These are phyloP conservation scores for Trematocara macrostoma DNA, from an alignment of 2,113 vertebrate genomes.

Conservation along the genomic window DNA sequence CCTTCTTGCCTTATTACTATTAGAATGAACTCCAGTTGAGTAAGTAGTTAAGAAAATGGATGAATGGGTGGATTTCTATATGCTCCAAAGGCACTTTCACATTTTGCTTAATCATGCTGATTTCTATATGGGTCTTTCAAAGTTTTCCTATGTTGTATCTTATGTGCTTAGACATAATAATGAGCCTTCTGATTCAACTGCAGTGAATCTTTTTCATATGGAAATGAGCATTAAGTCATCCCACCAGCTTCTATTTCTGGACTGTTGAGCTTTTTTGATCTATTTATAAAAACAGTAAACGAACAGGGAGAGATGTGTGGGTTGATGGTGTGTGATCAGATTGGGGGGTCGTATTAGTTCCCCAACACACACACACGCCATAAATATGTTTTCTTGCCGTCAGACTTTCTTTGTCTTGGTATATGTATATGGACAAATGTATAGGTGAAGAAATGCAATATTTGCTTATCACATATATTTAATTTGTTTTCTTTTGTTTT, in stretches of 20 bases:
- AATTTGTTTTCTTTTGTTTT: neutral
- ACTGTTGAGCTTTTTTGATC: neutral
- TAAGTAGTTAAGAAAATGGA: neutral
- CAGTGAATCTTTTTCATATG: constrained; percentile 18
- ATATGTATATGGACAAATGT: neutral
- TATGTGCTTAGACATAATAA: constrained; percentile 20
- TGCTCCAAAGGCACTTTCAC: neutral
- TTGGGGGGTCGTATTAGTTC: neutral
- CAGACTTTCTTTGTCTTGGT: neutral
- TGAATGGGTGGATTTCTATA: neutral
- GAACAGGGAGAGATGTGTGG: neutral
- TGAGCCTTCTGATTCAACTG: constrained; percentile 4
- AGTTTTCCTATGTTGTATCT: neutral
- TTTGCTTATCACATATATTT: neutral
- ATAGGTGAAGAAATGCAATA: neutral
- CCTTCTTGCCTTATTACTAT: neutral
- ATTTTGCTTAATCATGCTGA: neutral
- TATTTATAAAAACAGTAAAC: constrained; percentile 4
- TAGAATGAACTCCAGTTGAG: neutral
- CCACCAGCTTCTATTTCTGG: constrained; percentile 29
- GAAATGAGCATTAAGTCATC: constrained; percentile 32
- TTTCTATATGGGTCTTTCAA: neutral
- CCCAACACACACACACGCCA: neutral
- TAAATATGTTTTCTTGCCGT: neutral
- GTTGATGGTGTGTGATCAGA: neutral